Conservation (phyloP, 2,797 vertebrate species). For the Sternotherus odoratus region DNA sequence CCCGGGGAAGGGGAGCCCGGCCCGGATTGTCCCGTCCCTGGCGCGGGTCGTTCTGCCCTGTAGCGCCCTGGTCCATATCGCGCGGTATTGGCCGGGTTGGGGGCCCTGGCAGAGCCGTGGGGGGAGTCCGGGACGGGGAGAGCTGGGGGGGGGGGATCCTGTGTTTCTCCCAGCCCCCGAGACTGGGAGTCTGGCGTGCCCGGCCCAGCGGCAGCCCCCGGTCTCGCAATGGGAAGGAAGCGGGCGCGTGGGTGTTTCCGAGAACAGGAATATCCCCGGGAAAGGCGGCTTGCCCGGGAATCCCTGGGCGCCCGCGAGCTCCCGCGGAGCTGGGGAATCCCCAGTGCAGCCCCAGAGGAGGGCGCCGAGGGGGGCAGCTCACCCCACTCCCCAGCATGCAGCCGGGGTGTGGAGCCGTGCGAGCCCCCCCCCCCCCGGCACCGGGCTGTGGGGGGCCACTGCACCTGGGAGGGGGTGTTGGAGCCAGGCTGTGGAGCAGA, state of each 20-base stretch:
- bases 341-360: not conserved
- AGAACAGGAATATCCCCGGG: slow-evolving; percentile 2
- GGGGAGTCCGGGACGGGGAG: not conserved
- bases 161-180: not conserved
- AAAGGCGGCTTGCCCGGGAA: slow-evolving; percentile 23
- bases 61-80: not conserved
- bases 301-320: slow-evolving; percentile 24
- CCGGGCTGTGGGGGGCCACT: not conserved
- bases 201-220: not conserved
- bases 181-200: not conserved
- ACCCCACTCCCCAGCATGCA: not conserved
- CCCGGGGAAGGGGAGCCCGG: no score
- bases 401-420: not conserved
- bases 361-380: slow-evolving; percentile 7
- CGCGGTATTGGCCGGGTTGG: not conserved
- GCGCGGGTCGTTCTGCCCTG: not conserved
- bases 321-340: not conserved
- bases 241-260: not conserved
- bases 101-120: not conserved
- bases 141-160: no score
- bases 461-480: not conserved
- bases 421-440: not conserved
- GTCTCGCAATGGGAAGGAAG: not conserved
- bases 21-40: not conserved
- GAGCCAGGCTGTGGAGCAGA: slow-evolving; percentile 19